These are phyloP conservation scores for Prosapia bicincta DNA, from an alignment of 2,888 invertebrate genomes.

Conservation along the genomic window DNA sequence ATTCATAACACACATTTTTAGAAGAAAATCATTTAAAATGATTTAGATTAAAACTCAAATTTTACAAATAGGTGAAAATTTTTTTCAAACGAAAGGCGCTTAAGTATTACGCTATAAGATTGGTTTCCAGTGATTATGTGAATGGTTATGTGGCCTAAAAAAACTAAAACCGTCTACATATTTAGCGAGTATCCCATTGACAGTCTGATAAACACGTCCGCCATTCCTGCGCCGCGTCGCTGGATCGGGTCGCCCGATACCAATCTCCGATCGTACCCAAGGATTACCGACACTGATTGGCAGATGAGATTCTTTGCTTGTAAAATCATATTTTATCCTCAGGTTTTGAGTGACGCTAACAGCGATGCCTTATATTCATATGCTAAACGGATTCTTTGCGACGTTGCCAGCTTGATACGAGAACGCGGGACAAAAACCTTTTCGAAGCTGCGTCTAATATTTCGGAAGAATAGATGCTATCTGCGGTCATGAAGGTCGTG, in stretches of 20 bases:
- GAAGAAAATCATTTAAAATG: no score
- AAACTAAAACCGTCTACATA: no score
- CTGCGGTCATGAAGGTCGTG: not conserved
- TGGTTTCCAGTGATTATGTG: no score
- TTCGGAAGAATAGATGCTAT: not conserved
- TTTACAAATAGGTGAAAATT: no score
- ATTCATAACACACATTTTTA: no score
- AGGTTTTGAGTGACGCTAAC: not conserved
- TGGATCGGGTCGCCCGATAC: not conserved
- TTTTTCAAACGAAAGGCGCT: no score
- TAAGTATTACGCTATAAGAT: no score
- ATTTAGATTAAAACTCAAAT: no score
- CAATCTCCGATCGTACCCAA: not conserved
- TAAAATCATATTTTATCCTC: slow-evolving; percentile 1
- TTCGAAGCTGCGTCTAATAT: not conserved
- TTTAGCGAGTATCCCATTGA: no score
- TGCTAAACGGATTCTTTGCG: not conserved
- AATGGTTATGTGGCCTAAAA: no score
- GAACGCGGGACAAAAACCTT: not conserved
- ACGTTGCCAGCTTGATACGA: not conserved
- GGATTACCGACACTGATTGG: slow-evolving; percentile 2
- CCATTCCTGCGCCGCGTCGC: no score
- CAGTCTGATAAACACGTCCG: no score
- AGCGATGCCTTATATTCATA: not conserved
- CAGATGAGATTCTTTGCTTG: not conserved